Conservation (phyloP, 92 coral and sea anemone genomes). For the Palythoa caribaeorum region DNA sequence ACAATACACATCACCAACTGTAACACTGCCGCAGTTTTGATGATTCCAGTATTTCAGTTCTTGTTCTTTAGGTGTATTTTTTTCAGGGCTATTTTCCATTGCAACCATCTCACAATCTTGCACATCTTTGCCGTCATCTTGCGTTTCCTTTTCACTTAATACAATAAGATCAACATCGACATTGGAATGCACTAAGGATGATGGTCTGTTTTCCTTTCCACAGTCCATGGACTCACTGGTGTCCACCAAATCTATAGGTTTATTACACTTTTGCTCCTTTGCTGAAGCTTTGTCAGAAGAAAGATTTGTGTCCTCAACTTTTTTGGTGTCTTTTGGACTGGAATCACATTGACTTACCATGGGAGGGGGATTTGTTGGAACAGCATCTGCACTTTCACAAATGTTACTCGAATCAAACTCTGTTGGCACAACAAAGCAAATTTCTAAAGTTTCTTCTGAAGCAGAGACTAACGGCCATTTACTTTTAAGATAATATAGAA, state of each 20-base stretch:
- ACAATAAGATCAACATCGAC: conserved; percentile 2
- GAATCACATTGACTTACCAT: background rate
- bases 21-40: conserved; percentile 77
- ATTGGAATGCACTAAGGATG: conserved; percentile 9
- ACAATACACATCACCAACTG: conserved; percentile 90
- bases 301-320: background rate
- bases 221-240: conserved; percentile 21
- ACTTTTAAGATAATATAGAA: conserved; percentile 78
- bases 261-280: background rate
- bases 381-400: background rate
- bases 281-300: background rate
- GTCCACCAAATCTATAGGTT: conserved; percentile 3
- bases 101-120: conserved; percentile 6
- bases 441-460: conserved; percentile 54
- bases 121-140: background rate
- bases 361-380: background rate
- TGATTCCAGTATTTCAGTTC: conserved; percentile 73
- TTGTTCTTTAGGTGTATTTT: background rate
- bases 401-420: conserved; percentile 39
- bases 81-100: background rate
- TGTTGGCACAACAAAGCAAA: conserved; percentile 74
- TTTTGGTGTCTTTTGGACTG: conserved; percentile 5
- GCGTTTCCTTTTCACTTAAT: background rate
- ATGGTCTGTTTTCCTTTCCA: conserved; percentile 43
- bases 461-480: conserved; percentile 80